Evolutionary conservation across 2,113 vertebrate genomes (phyloP), one percentile per base, ranked within the genome.

Genomic region (Dasyornis broadbenti): DNA sequence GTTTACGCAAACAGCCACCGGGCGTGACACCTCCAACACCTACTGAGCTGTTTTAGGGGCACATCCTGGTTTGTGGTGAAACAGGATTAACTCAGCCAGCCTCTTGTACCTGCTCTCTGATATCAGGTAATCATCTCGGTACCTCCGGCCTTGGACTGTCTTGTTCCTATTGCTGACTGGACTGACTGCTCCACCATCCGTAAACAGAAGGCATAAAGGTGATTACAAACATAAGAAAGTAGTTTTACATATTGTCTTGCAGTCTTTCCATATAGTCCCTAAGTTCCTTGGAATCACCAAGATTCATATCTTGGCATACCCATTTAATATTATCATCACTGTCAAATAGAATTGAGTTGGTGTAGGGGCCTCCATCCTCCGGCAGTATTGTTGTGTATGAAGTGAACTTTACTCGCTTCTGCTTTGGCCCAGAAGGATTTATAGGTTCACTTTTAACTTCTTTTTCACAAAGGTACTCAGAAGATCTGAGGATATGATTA

Each of bases 201-300:
- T 95, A 97, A 98, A 98, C 98, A 98, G 98, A 98, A 98, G 98
- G 98, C 98, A 98, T 98, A 98, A 98, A 98, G 98, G 98, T 98
- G 98, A 98, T 97, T 98, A 98, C 96, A 94, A 97, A 98, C 96
- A 73, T 97, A 97, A 97, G 96, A 97, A 96, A 97, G 96, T 94
- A 96, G 92, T 96, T 97, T 99, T 97, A 99, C 98, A 99, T 98
- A 98, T 98, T 99, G 98, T 99, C 99, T 98, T 99, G 99, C 97
- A 99, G 98, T 97, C 99, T 98, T 95, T 99, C 99, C 99, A 99
- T 98, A 95, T 99, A 99, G 97, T 98, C 99, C 97, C 98, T 98
- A 96, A 99, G 98, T 98, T 99, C 99, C 86, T 97, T 97, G 56
- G 99, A 98, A 78, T 98, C 98, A 18, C 98, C 99, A 96, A 99